A percentile compares a stretch with the other conserved stretches of the same genome.
Evolutionary conservation across 2,888 invertebrate genomes (phyloP).

Genomic region (Caenorhabditis imperialis): DNA sequence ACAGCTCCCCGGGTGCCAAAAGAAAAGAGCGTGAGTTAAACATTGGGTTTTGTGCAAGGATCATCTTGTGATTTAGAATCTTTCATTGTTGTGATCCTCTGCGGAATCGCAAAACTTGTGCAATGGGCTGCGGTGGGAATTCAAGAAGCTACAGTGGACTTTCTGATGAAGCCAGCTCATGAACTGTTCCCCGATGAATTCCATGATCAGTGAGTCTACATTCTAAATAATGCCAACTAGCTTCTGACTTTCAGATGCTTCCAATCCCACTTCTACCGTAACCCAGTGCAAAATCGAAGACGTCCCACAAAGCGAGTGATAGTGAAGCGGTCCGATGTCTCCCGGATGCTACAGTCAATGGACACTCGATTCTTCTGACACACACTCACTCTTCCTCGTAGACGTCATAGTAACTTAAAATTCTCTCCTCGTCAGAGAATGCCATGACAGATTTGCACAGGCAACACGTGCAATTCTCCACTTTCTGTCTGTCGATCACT

Average conservation of each 20-base stretch:
- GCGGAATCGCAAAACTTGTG: constrained; percentile 48
- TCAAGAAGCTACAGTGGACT: constrained; percentile 63
- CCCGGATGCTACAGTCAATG: constrained; percentile 38
- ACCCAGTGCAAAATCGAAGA: constrained; percentile 21
- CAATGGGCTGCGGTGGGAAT: constrained; percentile 56
- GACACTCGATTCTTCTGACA: constrained; percentile 21
- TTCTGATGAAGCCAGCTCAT: constrained; percentile 66
- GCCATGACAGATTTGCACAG: constrained; percentile 35
- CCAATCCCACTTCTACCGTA: constrained; percentile 37
- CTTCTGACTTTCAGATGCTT: constrained; percentile 20
- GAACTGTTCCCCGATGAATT: constrained; percentile 57
- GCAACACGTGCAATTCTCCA: constrained; percentile 7
- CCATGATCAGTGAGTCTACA: constrained; percentile 29
- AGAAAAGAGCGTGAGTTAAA: constrained; percentile 56
- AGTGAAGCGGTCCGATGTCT: constrained; percentile 33
- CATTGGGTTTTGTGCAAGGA: too few relatives aligned
- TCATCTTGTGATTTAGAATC: constrained; percentile 52
- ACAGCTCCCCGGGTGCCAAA: constrained; percentile 40
- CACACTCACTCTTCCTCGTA: neutral
- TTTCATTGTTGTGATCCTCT: constrained; percentile 51
- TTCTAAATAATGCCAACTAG: neutral
- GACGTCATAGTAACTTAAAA: neutral
- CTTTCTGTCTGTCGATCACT: constrained; percentile 21
- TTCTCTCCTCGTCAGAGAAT: constrained; percentile 46
- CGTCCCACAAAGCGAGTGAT: constrained; percentile 33